Evolutionary conservation across 1,140 invertebrate genomes (phyloP).

Genomic region (Sarcophaga bullata): DNA sequence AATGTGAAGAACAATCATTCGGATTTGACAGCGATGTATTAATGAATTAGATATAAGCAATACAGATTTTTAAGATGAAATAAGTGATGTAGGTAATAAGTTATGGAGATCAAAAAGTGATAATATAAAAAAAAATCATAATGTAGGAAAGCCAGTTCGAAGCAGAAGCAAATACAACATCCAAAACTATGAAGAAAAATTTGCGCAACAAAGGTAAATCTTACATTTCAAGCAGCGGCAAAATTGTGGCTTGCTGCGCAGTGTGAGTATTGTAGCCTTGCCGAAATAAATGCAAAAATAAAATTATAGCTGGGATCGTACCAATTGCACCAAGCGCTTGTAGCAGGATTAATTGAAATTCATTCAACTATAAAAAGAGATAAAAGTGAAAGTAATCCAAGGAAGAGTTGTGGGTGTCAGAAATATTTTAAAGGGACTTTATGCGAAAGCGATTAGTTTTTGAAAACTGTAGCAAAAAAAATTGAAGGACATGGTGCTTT

Average conservation of each 20-base stretch:
- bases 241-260: background rate
- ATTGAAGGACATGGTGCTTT: background rate
- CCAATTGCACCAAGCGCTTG: conserved; percentile 19
- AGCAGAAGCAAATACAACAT: background rate
- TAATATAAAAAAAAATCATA: too few species aligned
- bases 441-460: conserved; percentile 21
- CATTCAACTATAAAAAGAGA: background rate
- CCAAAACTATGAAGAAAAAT: conserved; percentile 45
- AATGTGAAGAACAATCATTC: background rate
- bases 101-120: background rate
- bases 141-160: too few species aligned
- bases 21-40: background rate
- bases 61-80: too few species aligned
- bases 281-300: conserved; percentile 1
- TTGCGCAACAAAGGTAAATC: background rate
- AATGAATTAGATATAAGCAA: background rate
- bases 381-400: conserved; percentile 26
- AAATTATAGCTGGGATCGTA: conserved; percentile 25
- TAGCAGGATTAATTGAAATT: conserved; percentile 31
- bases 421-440: conserved; percentile 29
- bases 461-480: background rate
- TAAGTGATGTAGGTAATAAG: too few species aligned
- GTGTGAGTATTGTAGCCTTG: background rate
- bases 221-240: background rate
- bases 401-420: conserved; percentile 31